Base-by-base conservation (phyloP, 2,113 vertebrate genomes). In the Syngnathus scovelli region DNA sequence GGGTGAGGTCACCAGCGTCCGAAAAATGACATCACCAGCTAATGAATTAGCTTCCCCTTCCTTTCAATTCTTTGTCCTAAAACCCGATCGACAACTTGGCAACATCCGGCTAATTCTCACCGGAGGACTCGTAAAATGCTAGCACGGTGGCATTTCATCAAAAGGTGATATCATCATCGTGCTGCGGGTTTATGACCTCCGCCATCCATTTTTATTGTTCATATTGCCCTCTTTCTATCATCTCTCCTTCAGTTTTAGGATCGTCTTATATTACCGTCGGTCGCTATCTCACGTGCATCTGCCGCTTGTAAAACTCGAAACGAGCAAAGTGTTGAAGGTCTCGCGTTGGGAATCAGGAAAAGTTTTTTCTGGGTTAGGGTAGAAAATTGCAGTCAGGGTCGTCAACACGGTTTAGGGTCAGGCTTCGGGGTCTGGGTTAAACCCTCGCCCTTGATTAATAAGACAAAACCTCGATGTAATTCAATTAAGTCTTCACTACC, bases 1-100 rank as follows among this genome's bases (percentile, higher is more conserved):
- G 65, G 59, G 75, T 80, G 83, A 87, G 81, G 83, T 88, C 78
- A 84, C 49, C 10, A 9, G 21, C 49, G 4, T 21, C 49, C 8
- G 7, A 54, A 6, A 39, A 61, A 64, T 85, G 78, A 82, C 68
- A 76, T 74, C 79, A 78, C 65, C 56, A 19, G 23, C 75, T 61
- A 59, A 72, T 41, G 49, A 80, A 75, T 68, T 68, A 69, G 19
- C 36, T 56, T 59, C 74, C 43, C 15, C 4, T 44, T 19, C 36
- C 1, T 63, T 54, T 48, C 7, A 10, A 19, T 43, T 4, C 49
- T 52, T 21, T n/a, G 49, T 10, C 49, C 49, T n/a, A 21, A 21
- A 52, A 7, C 27, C 49, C 49, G 55, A 36, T 62, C 9, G 21
- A 62, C 21, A 44, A 44, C 39, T 62, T 18, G 39, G 12, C 21